Evolutionary conservation across 1,140 invertebrate genomes (phyloP), one percentile per base, ranked within the genome.

Genomic region (Hylaeus anthracinus): DNA sequence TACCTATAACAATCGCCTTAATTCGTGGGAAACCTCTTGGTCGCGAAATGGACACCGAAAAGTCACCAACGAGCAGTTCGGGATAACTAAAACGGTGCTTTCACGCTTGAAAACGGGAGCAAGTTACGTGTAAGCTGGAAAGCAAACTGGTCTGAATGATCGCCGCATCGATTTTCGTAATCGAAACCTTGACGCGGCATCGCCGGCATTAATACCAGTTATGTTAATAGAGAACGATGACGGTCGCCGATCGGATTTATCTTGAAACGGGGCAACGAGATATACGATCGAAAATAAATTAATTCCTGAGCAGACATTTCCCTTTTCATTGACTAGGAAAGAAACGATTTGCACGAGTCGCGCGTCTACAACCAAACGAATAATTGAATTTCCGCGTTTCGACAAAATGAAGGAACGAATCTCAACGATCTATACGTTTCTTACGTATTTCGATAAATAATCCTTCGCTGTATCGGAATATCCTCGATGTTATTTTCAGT

Each of bases 181-280:
- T 78, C 67, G 56, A 2, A 78, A 53, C 75, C 56, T 71, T 71
- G 67, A 71, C 14, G 67, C 45, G 15, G 26, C 14, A 39, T 48
- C 55, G 43, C 4, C 55, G 48, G 37, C 76, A 39, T 79, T 73
- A 65, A 73, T 73, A 79, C 77, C 77, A 66, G 77, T 79, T 79
- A 73, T 73, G 77, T 56, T 66, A 73, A 79, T 79, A 48, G n/a
- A 43, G 26, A 75, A 45, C 72, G 56, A 75, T 69, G 43, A 61
- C 77, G 41, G 10, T 67, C 41, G 53, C 43, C n/a, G 14, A 71
- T 58, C 8, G 64, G 43, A 75, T 67, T 55, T 67, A 75, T 61
- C 78, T n/a, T 15, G 26, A 43, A 26, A 75, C 12, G 48, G 3
- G 12, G 12, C 63, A 61, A 74, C 43, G 15, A 26, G 6, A 14